Evolutionary conservation across 2,888 invertebrate genomes (phyloP), one percentile per base, ranked within the genome.

Genomic region (Copidosoma aretas): DNA sequence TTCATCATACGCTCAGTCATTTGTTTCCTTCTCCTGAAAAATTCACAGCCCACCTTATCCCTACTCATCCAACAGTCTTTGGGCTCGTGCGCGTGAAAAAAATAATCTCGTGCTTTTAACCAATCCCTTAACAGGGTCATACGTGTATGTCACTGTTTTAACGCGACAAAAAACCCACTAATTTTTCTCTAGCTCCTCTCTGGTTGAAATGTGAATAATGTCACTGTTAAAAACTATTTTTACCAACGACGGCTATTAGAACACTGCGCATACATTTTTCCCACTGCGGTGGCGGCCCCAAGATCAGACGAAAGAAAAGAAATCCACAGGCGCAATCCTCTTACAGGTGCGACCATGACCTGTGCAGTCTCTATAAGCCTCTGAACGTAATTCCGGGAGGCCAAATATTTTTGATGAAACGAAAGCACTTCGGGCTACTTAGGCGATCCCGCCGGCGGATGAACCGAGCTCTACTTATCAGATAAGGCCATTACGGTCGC

Each of bases 351-450:
- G 32, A 32, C 8, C 32, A 5, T 3, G 32, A 32, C 8, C 8
- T 8, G 32, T 32, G 32, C n/a, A n/a, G 32, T 3, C 8, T 56
- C 24, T 60, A 49, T 49, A 58, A 49, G 46, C 24, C 19, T 32
- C 57, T 54, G 22, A 32, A 25, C 46, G 10, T 19, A n/a, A 32
- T 57, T 25, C 25, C 39, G 5, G 4, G 32, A 25, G 15, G 25
- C 10, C 2, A 14, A 52, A 58, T 49, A 53, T 60, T 65, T 43
- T 56, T 60, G 60, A 60, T 63, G 56, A 68, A 51, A 63, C 64
- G 64, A 64, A 58, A 60, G 57, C 57, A 21, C 41, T 46, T 46
- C 17, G 17, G 43, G 12, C 43, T 46, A 46, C 43, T 46, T 46
- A 46, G 12, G 12, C 1, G 43, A 46, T 46, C 17, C 12, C 12